Evolutionary conservation across 2,888 invertebrate genomes (phyloP), one percentile per base, ranked within the genome.

Genomic region (Rhagophthalmus giganteus): DNA sequence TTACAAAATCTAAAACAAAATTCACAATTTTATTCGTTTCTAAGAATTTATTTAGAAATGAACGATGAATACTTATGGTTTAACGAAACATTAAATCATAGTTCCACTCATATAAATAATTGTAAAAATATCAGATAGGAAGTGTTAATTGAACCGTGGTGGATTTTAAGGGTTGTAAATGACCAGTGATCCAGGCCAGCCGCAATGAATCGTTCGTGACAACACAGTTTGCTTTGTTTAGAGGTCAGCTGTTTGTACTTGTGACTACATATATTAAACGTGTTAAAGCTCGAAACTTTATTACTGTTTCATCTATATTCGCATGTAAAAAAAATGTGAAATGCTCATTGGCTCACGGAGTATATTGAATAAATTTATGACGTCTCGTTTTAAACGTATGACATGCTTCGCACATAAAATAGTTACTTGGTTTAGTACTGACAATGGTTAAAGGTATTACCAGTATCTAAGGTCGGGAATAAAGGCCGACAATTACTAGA

Each of bases 401-500:
- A n/a, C n/a, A n/a, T n/a, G n/a, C n/a, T n/a, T n/a, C n/a, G n/a
- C n/a, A n/a, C n/a, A n/a, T n/a, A n/a, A n/a, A n/a, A n/a, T n/a
- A 40, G 41, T 39, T 25, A 25, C 15, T 37, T 42, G 37, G 20
- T 8, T 34, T 20, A 34, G 47, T 52, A 49, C 49, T 58, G 47
- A 57, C 54, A 59, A 60, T 57, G 52, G 60, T 35, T 45, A 59
- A n/a, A 57, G 47, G 60, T 47, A 62, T 62, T 62, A 60, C 59
- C 57, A 54, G 55, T 60, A 60, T 48, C 38, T 47, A 37, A 35
- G 48, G 42, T 41, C 28, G 42, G 37, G 58, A 54, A 60, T 58
- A 70, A 68, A 66, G 66, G 61, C 70, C 69, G 70, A 72, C 73
- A 73, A 73, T 74, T 73, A 72, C 70, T 69, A 69, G 71, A 70